phyloP scores from a whole-genome alignment of 2,113 vertebrate species.

The Nothocercus nigrocapillus region DNA sequence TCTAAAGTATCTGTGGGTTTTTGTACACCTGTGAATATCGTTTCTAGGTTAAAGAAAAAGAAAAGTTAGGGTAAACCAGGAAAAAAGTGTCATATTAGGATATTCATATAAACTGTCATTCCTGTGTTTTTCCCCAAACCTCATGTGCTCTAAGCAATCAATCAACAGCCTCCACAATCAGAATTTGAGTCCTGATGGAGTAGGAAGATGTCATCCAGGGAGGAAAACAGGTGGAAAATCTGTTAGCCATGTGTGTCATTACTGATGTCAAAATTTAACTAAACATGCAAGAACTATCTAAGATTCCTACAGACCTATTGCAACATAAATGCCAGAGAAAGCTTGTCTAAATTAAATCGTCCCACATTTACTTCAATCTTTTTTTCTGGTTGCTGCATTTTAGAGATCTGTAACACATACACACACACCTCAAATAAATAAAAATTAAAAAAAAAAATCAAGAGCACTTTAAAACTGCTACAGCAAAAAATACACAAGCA shows the following conservation, averaged over 20 bases:
- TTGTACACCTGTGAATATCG: constrained; percentile 65
- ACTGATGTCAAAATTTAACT: constrained; percentile 71
- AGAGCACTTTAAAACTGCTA: not conserved
- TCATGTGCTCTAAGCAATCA: constrained; percentile 75
- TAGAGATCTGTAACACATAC: not conserved
- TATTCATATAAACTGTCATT: constrained; percentile 79
- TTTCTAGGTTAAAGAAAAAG: constrained; percentile 74
- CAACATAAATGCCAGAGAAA: not conserved
- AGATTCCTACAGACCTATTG: constrained; percentile 9
- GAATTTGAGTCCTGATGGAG: constrained; percentile 71
- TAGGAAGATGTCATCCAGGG: constrained; percentile 73
- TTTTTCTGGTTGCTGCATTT: not conserved
- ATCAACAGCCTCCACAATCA: constrained; percentile 76
- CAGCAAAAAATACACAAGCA: not conserved
- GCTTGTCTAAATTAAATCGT: not conserved
- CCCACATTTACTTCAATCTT: not conserved
- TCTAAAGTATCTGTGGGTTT: constrained; percentile 58
- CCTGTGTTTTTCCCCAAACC: constrained; percentile 65
- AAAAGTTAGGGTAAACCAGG: constrained; percentile 50
- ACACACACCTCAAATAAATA: too few relatives aligned
- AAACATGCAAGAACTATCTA: constrained; percentile 59
- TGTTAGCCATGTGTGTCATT: constrained; percentile 80
- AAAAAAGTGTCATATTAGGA: constrained; percentile 59
- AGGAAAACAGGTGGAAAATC: constrained; percentile 78
- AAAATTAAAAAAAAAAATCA: not conserved